phyloP scores from a whole-genome alignment of 1,140 invertebrate species.

The Dreissena polymorpha region DNA sequence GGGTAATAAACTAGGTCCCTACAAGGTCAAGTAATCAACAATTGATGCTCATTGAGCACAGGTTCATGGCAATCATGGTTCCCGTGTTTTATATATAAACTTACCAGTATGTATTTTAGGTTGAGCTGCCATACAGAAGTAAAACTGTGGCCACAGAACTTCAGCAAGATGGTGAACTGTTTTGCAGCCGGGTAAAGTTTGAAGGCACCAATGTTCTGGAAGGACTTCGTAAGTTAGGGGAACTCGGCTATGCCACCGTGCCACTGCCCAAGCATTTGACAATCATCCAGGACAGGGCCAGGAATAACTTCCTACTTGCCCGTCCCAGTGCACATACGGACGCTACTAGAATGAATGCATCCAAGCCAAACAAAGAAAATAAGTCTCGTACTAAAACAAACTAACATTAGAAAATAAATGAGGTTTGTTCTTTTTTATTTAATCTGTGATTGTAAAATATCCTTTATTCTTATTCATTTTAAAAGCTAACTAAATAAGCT shows the following conservation, averaged over 20 bases:
- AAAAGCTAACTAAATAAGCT: too few relatives aligned
- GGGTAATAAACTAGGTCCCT: too few relatives aligned
- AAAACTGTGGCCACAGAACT: constrained; percentile 30
- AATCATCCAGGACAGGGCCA: constrained; percentile 27
- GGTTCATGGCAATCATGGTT: too few relatives aligned
- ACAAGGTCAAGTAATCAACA: too few relatives aligned
- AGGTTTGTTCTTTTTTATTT: too few relatives aligned
- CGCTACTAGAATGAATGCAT: not conserved
- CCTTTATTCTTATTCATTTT: too few relatives aligned
- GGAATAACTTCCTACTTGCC: constrained; percentile 49
- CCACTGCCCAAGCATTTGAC: constrained; percentile 54
- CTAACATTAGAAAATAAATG: too few relatives aligned
- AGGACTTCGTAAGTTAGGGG: constrained; percentile 51
- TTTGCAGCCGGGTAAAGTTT: constrained; percentile 54
- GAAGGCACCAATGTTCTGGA: constrained; percentile 56
- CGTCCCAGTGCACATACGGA: not conserved
- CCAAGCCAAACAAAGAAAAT: too few relatives aligned
- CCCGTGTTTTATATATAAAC: too few relatives aligned
- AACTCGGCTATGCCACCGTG: constrained; percentile 27
- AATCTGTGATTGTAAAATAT: too few relatives aligned
- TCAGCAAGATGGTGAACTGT: constrained; percentile 24
- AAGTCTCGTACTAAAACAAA: too few relatives aligned
- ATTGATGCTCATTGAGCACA: too few relatives aligned
- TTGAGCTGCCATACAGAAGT: constrained; percentile 43
- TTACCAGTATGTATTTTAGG: constrained; percentile 15